These are phyloP conservation scores for Lophotriccus pileatus DNA, from an alignment of 2,797 vertebrate genomes.

Conservation along the genomic window DNA sequence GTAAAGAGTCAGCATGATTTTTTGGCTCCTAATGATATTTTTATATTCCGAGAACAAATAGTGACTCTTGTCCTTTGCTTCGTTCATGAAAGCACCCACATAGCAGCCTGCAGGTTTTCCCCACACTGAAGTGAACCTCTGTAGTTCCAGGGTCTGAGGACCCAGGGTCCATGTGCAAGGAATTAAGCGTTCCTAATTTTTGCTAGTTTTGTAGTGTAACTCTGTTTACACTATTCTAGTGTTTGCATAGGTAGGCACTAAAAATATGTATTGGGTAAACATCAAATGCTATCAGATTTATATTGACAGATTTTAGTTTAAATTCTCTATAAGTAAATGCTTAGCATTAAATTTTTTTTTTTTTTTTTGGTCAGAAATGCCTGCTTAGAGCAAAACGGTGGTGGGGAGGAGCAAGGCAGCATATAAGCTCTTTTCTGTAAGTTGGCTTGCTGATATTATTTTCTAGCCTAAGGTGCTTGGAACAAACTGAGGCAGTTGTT, in stretches of 20 bases:
- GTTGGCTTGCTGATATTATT: not conserved
- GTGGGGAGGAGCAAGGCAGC: not conserved
- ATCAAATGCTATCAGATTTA: not conserved
- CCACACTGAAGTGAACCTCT: not conserved
- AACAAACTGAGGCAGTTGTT: not conserved
- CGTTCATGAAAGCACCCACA: not conserved
- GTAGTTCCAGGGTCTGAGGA: not conserved
- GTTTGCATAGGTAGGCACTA: constrained; percentile 37
- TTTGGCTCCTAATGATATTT: not conserved
- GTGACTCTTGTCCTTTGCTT: not conserved
- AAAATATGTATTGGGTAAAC: not conserved
- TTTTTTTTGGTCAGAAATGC: not conserved
- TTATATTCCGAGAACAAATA: constrained; percentile 3
- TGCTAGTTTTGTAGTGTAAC: constrained; percentile 14
- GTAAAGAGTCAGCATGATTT: not conserved
- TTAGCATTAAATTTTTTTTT: not conserved
- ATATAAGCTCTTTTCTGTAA: not conserved
- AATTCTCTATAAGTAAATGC: not conserved
- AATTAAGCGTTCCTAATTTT: constrained; percentile 24
- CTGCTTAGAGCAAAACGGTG: not conserved
- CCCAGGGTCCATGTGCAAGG: not conserved
- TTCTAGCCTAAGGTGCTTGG: not conserved
- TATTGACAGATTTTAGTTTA: not conserved
- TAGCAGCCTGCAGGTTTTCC: constrained; percentile 28
- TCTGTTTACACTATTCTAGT: not conserved